Evolutionary conservation across 2,888 invertebrate genomes (phyloP).

Genomic region (Scaeva pyrastri): DNA sequence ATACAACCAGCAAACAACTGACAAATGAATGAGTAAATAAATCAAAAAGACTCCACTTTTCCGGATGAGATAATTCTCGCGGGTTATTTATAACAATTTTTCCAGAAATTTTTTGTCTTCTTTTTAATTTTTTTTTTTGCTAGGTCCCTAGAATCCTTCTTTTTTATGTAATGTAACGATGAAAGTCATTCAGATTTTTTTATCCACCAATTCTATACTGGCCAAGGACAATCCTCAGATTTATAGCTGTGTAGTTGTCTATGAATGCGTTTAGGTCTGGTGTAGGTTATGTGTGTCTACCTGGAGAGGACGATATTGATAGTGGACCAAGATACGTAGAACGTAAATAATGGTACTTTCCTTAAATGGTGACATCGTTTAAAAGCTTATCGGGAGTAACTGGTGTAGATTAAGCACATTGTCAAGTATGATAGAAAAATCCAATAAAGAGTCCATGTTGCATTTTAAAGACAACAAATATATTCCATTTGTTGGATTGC

Average conservation of each 20-base stretch:
- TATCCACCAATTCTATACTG: constrained; percentile 6
- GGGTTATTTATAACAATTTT: constrained; percentile 78
- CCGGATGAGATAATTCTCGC: constrained; percentile 79
- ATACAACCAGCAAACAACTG: constrained; percentile 67
- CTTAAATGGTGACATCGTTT: constrained; percentile 68
- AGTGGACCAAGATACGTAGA: constrained; percentile 29
- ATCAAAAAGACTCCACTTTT: constrained; percentile 78
- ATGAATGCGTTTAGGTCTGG: constrained; percentile 59
- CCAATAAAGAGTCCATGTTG: background rate
- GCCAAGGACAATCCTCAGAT: constrained; percentile 46
- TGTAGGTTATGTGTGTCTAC: constrained; percentile 6
- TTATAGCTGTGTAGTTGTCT: constrained; percentile 69
- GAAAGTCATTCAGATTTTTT: constrained; percentile 26
- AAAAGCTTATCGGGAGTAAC: constrained; percentile 61
- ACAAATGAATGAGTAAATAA: constrained; percentile 79
- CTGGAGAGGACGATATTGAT: constrained; percentile 53
- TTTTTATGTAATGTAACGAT: constrained; percentile 33
- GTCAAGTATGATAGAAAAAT: constrained; percentile 6
- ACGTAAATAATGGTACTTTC: constrained; percentile 66
- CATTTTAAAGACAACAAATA: background rate
- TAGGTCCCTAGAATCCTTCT: constrained; percentile 45
- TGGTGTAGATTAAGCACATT: constrained; percentile 20
- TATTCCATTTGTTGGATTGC: background rate
- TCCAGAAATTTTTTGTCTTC: constrained; percentile 32
- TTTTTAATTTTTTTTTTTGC: constrained; percentile 28